Evolutionary conservation across 2,113 vertebrate genomes (phyloP), one percentile per base, ranked within the genome.

Genomic region (Thunnus thynnus): DNA sequence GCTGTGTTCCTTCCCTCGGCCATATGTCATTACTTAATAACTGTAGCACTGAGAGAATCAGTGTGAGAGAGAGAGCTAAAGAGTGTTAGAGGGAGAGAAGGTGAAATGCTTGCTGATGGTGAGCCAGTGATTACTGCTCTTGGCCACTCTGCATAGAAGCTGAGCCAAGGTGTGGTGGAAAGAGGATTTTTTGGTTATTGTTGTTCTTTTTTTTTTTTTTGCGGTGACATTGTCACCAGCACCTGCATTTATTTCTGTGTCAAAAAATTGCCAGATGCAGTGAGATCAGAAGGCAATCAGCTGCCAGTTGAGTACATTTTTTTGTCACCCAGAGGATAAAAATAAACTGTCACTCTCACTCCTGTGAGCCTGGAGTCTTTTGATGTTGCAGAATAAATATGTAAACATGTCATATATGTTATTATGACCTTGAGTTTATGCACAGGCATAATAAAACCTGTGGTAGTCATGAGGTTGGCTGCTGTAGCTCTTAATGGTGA

Each of bases 1-100:
- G 72, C 72, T 64, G 54, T 62, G 72, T 83, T 81, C 72, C 82
- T 80, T 91, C 56, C 78, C 72, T 86, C 41, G 25, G 76, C 83
- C 81, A 87, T 89, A 90, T 88, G 89, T 86, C 84, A 88, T 86
- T 79, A 81, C 80, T 85, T 92, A 93, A 91, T 88, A 89, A 88
- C 68, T 89, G 61, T 54, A 78, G 73, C 67, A 77, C 78, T 7
- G 71, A 51, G 58, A 76, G 76, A n/a, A 20, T 57, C 44, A 55
- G 57, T 18, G 57, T 47, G 78, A 20, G 69, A 17, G 44, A 71
- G 64, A 72, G 70, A 25, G 62, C 20, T 32, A 72, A 30, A 71
- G 52, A 54, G 51, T 61, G 54, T 1, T 11, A n/a, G 61, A 78
- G 27, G 72, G 63, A 61, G 22, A 63, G 47, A 32, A 55, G 22